Conservation (phyloP, 2,888 invertebrate species). For the Tetrapedia diversipes region DNA sequence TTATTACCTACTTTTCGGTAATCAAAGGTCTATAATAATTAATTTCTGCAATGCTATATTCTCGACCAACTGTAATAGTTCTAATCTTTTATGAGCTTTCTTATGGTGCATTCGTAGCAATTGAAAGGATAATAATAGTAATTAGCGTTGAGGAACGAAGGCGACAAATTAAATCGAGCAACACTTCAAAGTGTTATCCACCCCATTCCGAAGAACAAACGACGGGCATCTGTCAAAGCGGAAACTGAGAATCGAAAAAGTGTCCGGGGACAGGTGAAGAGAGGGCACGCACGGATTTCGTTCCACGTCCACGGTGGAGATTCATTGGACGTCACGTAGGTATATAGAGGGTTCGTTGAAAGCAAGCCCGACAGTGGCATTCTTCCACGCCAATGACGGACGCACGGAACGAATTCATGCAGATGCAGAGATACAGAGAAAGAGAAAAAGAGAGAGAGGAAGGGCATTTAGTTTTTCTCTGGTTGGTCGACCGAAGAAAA, state of each 20-base stretch:
- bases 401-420: slow-evolving; percentile 76
- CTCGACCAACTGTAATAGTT: too few species aligned
- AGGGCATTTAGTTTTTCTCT: slow-evolving; percentile 30
- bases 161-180: neutral
- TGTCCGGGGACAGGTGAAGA: slow-evolving; percentile 31
- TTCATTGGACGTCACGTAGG: slow-evolving; percentile 46
- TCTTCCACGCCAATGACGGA: slow-evolving; percentile 52
- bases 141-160: too few species aligned
- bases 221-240: slow-evolving; percentile 53
- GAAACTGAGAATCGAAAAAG: slow-evolving; percentile 44
- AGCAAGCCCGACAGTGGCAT: slow-evolving; percentile 51
- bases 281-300: slow-evolving; percentile 44
- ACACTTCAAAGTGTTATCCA: neutral
- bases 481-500: slow-evolving; percentile 59
- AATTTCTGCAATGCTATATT: too few species aligned
- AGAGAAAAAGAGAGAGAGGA: slow-evolving; percentile 1
- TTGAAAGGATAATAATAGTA: too few species aligned
- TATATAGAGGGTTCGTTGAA: slow-evolving; percentile 41
- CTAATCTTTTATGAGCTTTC: too few species aligned
- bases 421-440: slow-evolving; percentile 58
- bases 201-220: slow-evolving; percentile 31
- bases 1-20: too few species aligned
- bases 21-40: too few species aligned
- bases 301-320: slow-evolving; percentile 48
- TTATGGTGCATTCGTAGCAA: too few species aligned